Evolutionary conservation across 2,888 invertebrate genomes (phyloP), one percentile per base, ranked within the genome.

Genomic region (Philhelius pedissequus): DNA sequence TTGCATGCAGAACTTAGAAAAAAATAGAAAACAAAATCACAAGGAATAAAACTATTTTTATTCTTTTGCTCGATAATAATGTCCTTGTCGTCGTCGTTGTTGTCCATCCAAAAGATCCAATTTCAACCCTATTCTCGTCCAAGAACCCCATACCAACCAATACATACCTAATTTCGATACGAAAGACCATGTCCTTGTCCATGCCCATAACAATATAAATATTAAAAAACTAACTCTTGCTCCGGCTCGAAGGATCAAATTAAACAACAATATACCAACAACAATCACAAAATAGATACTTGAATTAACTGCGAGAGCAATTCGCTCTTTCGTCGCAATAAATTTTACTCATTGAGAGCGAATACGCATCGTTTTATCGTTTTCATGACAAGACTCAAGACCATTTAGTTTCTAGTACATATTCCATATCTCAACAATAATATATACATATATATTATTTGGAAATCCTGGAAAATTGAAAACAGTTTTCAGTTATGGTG

Each of bases 101-200:
- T 15, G 11, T 8, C 30, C 2, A 4, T 30, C 27, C 15, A 52
- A 52, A n/a, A 27, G 30, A 30, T 20, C 35, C 32, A 56, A 13
- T 56, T 56, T 56, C 56, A 35, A 6, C 20, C 18, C 20, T n/a
- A n/a, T n/a, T n/a, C n/a, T n/a, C n/a, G n/a, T n/a, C n/a, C n/a
- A n/a, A n/a, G n/a, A n/a, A n/a, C 30, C 11, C 15, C 18, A 2
- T 3, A 43, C 43, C 7, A 48, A 13, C 6, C 48, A 48, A 48
- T 8, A 45, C 73, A 73, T 8, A 20, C 2, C 9, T 13, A 25
- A 48, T 18, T 38, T 64, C 40, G 13, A 25, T 11, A 56, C 35
- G n/a, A 30, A 48, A 62, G 80, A 68, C 80, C 84, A 76, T 79
- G 83, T 84, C 83, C 79, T 84, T 84, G 70, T 60, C 66, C 79